Evolutionary conservation across 2,113 vertebrate genomes (phyloP).

Genomic region (Otus sunia): DNA sequence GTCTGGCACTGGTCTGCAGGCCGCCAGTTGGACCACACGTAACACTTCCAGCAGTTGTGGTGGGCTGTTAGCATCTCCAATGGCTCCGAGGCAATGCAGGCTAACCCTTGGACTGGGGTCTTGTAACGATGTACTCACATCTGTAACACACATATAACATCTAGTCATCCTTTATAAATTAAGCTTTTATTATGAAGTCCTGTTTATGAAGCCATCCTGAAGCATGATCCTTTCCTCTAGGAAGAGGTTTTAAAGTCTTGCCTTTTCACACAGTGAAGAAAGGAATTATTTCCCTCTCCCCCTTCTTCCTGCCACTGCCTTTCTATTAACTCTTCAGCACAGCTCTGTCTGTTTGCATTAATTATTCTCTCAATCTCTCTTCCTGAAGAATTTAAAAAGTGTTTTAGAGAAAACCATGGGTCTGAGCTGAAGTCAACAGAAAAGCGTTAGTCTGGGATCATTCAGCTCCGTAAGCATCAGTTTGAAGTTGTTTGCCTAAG

Average conservation of each 20-base stretch:
- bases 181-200: neutral
- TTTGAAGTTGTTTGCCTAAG: neutral
- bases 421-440: neutral
- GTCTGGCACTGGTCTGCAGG: neutral
- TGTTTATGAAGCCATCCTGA: neutral
- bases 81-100: neutral
- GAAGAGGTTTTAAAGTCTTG: neutral
- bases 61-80: neutral
- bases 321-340: neutral
- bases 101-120: neutral
- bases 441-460: neutral
- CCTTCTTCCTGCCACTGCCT: neutral
- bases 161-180: neutral
- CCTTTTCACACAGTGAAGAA: neutral
- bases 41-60: neutral
- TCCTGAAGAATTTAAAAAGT: neutral
- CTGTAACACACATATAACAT: neutral
- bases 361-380: neutral
- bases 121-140: neutral
- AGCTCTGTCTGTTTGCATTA: neutral
- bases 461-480: neutral
- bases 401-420: neutral
- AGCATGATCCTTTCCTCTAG: neutral
- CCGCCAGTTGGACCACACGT: accelerated
- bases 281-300: neutral